Evolutionary conservation across 1,140 invertebrate species (phyloP).

Genomic region (Stegodyphus mimosarum): DNA sequence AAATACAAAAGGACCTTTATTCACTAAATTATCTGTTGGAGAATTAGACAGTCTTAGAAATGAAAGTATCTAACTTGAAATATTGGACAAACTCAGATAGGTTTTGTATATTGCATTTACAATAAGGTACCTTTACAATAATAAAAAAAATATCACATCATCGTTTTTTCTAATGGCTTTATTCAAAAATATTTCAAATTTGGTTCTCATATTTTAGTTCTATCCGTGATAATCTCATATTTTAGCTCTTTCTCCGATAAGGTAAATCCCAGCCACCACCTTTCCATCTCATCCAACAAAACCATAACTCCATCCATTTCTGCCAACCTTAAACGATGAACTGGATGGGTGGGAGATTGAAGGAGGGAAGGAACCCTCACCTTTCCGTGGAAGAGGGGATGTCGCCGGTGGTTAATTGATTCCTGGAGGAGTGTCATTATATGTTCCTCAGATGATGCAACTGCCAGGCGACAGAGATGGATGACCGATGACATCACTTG

Average conservation of each 20-base stretch:
- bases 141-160: too few species aligned
- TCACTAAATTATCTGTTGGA: too few species aligned
- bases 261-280: not conserved
- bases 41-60: too few species aligned
- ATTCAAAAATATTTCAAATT: too few species aligned
- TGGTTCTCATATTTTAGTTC: too few species aligned
- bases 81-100: too few species aligned
- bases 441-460: constrained; percentile 20
- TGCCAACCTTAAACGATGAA: constrained; percentile 20
- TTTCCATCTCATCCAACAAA: not conserved
- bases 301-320: constrained; percentile 28
- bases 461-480: constrained; percentile 42
- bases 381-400: constrained; percentile 13
- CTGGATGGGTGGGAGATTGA: not conserved
- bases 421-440: constrained; percentile 50
- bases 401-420: constrained; percentile 55
- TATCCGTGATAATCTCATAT: too few species aligned
- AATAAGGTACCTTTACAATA: too few species aligned
- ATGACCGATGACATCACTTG: constrained; percentile 52
- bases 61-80: too few species aligned
- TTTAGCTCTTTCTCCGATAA: not conserved
- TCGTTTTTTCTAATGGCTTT: too few species aligned
- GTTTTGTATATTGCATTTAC: too few species aligned
- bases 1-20: too few species aligned
- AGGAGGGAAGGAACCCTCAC: constrained; percentile 3